phyloP scores from a whole-genome alignment of 2,113 vertebrate genomes.

The Nothocercus nigrocapillus region DNA sequence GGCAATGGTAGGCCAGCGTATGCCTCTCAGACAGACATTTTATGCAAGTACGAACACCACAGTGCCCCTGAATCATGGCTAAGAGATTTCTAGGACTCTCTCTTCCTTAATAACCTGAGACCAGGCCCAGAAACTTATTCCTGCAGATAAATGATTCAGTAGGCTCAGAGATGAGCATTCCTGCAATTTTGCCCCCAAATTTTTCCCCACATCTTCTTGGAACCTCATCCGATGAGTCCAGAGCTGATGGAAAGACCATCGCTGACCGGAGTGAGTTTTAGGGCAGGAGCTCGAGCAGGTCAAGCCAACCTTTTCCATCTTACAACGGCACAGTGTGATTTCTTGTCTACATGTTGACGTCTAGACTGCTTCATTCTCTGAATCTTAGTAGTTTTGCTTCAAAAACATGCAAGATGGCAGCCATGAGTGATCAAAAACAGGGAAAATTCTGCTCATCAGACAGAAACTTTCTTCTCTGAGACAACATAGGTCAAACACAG shows the following conservation, averaged over 20 bases:
- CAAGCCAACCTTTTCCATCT: neutral
- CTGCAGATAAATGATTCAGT: neutral
- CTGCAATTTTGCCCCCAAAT: neutral
- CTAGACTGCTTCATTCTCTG: neutral
- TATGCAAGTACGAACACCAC: neutral
- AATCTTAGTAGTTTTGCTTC: too few species aligned
- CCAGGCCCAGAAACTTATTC: neutral
- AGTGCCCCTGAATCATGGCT: accelerated
- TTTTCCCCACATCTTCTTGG: neutral
- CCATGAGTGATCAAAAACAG: neutral
- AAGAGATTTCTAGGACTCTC: neutral
- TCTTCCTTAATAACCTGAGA: neutral
- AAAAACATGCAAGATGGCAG: too few species aligned
- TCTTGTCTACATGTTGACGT: neutral
- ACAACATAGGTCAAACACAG: neutral
- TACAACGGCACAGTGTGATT: accelerated
- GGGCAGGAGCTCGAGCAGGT: neutral
- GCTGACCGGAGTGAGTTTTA: neutral
- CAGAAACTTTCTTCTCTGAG: neutral
- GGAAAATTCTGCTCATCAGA: neutral
- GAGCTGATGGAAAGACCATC: neutral
- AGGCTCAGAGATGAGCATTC: neutral
- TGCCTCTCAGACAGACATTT: neutral
- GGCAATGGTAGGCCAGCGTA: accelerated
- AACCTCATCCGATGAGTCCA: neutral